Evolutionary conservation across 2,113 vertebrate genomes (phyloP), one percentile per base, ranked within the genome.

Genomic region (Sterrhoptilus dennistouni): DNA sequence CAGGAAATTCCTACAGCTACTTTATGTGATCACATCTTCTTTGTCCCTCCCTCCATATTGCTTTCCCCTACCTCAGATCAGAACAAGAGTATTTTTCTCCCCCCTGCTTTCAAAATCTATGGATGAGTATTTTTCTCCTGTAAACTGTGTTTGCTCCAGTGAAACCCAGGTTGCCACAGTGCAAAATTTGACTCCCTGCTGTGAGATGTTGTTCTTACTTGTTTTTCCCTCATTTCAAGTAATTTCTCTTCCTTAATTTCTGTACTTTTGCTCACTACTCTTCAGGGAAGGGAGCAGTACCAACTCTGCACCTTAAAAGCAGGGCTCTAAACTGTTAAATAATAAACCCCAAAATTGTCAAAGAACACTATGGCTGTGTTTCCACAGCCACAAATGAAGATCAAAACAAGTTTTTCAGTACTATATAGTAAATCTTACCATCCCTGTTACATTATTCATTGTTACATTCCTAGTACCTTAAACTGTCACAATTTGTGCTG

Each of bases 371-470:
- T 20, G 22, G 27, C 42, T 76, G 21, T 60, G 27, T 68, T 70
- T 93, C 45, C 18, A 31, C 16, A 24, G 33, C 22, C 68, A 82
- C 20, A 91, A 83, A 83, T 15, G 3, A 64, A 87, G 83, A 94
- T 54, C n/a, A 82, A 88, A 28, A 23, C 11, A 82, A 52, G 8
- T 83, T 91, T 45, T 44, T 52, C 25, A 61, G 68, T 40, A 19
- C 11, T n/a, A 12, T n/a, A 19, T 1, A 50, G 36, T 68, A 92
- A 85, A 85, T 33, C 16, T 69, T 74, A 77, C 47, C 52, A 33
- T n/a, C 4, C 21, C 40, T 23, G 28, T 76, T 75, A 35, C 28
- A 68, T 87, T 90, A 90, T 90, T 95, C 75, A 87, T 82, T 57
- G 54, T 36, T 74, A 28, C 8, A 45, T 20, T 69, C 65, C 33